These are phyloP conservation scores for Gisinianus flammeolus DNA, from an alignment of 2,888 invertebrate species.

Conservation along the genomic window DNA sequence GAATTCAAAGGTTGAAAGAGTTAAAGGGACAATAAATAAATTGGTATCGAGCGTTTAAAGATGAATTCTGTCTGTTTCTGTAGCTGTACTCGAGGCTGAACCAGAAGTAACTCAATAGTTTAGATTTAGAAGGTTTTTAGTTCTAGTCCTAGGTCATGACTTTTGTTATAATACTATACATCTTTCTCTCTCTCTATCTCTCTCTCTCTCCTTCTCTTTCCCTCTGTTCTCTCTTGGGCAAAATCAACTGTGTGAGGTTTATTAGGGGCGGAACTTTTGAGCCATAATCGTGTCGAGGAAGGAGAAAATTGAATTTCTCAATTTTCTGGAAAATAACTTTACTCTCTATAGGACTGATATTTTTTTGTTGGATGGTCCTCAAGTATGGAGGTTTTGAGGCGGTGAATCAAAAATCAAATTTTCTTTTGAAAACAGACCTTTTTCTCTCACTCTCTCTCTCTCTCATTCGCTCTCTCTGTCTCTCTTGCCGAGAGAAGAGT, in stretches of 20 bases:
- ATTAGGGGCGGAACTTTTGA: constrained; percentile 29
- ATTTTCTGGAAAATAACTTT: constrained; percentile 24
- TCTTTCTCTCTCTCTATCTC: background rate
- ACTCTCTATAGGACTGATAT: background rate
- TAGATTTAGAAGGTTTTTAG: too few species aligned
- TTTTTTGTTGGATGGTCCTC: background rate
- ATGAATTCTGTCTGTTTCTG: background rate
- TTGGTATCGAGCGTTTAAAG: background rate
- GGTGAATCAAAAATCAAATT: constrained; percentile 1
- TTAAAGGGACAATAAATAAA: background rate
- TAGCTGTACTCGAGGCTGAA: too few species aligned
- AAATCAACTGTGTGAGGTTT: constrained; percentile 30
- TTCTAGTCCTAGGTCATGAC: background rate
- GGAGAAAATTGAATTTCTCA: constrained; percentile 25
- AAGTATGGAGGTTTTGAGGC: constrained; percentile 10
- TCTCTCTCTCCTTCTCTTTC: background rate
- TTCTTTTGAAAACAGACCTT: constrained; percentile 15
- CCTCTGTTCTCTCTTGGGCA: background rate
- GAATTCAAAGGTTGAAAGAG: background rate
- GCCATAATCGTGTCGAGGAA: constrained; percentile 1
- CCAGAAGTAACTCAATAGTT: too few species aligned
- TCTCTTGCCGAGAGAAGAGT: too few species aligned
- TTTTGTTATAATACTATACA: background rate
- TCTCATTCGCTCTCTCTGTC: too few species aligned
- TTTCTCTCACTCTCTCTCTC: background rate